These are phyloP conservation scores for Acromyrmex echinatior DNA, from an alignment of 1,140 invertebrate species.

Conservation along the genomic window DNA sequence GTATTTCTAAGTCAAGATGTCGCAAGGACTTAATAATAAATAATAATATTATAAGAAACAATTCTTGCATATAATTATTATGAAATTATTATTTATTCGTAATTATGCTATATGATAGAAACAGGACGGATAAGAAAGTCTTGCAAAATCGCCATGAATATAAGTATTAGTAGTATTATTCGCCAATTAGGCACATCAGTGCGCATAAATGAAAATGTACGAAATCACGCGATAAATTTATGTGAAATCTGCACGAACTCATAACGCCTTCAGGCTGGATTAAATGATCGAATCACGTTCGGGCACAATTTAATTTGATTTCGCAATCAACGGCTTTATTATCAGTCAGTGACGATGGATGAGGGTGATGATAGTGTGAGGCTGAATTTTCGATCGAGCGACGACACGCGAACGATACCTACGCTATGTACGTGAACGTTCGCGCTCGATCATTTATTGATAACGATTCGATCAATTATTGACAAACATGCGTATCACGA, in stretches of 20 bases:
- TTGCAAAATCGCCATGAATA: background rate
- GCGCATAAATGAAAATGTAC: constrained; percentile 24
- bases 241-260: constrained; percentile 7
- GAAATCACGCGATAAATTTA: constrained; percentile 42
- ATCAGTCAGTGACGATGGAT: background rate
- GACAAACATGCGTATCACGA: background rate
- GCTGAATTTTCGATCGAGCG: constrained; percentile 24
- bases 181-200: background rate
- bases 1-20: background rate
- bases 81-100: background rate
- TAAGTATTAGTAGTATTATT: background rate
- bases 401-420: background rate
- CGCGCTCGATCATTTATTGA: background rate
- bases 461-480: constrained; percentile 17
- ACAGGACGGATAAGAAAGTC: background rate
- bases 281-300: constrained; percentile 45
- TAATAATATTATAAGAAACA: background rate
- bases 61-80: background rate
- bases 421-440: background rate
- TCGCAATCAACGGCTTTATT: constrained; percentile 59
- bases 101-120: background rate
- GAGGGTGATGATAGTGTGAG: background rate
- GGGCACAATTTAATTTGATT: constrained; percentile 54
- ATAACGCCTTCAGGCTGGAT: constrained; percentile 16
- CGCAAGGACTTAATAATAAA: background rate